These are phyloP conservation scores for Drosophila santomea DNA, from an alignment of 1,140 invertebrate genomes.

Conservation along the genomic window DNA sequence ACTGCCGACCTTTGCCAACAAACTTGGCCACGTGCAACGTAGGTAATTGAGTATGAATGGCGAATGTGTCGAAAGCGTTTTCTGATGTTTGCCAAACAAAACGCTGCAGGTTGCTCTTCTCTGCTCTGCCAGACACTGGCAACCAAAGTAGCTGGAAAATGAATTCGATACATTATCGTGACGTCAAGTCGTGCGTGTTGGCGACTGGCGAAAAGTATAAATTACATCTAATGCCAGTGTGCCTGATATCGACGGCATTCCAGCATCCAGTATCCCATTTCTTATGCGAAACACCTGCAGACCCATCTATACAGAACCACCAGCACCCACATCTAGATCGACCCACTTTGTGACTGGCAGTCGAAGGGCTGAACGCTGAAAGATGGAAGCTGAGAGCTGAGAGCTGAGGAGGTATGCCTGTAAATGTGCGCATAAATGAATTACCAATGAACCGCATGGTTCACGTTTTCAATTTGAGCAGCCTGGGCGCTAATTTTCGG, in stretches of 20 bases:
- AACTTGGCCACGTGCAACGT: slow-evolving; percentile 57
- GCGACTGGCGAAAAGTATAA: slow-evolving; percentile 78
- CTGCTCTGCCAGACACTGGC: slow-evolving; percentile 35
- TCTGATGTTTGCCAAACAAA: slow-evolving; percentile 77
- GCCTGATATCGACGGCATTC: slow-evolving; percentile 55
- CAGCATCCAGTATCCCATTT: slow-evolving; percentile 58
- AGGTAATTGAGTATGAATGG: slow-evolving; percentile 82
- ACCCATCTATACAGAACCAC: not conserved
- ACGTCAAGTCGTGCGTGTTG: slow-evolving; percentile 80
- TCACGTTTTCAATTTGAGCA: slow-evolving; percentile 79
- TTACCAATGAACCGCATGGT: slow-evolving; percentile 80
- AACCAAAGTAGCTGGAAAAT: slow-evolving; percentile 81
- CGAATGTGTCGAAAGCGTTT: slow-evolving; percentile 79
- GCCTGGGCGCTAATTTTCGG: slow-evolving; percentile 65
- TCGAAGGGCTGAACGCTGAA: not conserved
- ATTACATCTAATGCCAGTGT: slow-evolving; percentile 59
- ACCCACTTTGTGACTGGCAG: not conserved
- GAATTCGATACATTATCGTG: slow-evolving; percentile 83
- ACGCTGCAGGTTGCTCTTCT: slow-evolving; percentile 24
- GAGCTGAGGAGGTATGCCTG: slow-evolving; percentile 19
- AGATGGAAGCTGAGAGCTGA: not conserved
- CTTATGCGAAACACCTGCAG: slow-evolving; percentile 79
- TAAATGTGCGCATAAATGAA: slow-evolving; percentile 82
- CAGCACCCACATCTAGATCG: slow-evolving; percentile 1
- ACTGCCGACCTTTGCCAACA: slow-evolving; percentile 20